These are phyloP conservation scores for Eristalis intricaria DNA, from an alignment of 2,888 invertebrate species.

Conservation along the genomic window DNA sequence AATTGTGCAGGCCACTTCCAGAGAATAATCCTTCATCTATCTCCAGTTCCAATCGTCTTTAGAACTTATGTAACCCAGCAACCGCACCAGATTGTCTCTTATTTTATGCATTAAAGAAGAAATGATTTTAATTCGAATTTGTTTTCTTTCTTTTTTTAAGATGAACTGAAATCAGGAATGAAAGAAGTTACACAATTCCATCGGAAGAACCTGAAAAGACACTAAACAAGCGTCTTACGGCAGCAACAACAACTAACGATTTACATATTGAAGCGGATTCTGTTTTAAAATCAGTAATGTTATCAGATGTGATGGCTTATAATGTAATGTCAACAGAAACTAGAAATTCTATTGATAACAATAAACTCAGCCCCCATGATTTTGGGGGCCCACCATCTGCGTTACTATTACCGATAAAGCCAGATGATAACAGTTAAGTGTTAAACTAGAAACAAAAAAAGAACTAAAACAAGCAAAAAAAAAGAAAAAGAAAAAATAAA, in stretches of 20 bases:
- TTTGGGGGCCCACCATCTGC: constrained; percentile 80
- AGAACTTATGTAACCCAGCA: too few relatives aligned
- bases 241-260: background rate
- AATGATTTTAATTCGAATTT: background rate
- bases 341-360: constrained; percentile 73
- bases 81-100: too few relatives aligned
- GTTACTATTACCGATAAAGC: constrained; percentile 69
- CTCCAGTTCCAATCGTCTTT: too few relatives aligned
- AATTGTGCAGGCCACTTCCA: too few relatives aligned
- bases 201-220: constrained; percentile 39
- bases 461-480: constrained; percentile 2
- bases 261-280: constrained; percentile 23
- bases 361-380: constrained; percentile 80
- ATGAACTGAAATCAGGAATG: constrained; percentile 54
- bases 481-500: too few relatives aligned
- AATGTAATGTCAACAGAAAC: constrained; percentile 79
- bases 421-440: constrained; percentile 76
- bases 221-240: constrained; percentile 6
- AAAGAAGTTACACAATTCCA: constrained; percentile 16
- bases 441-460: constrained; percentile 29
- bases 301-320: constrained; percentile 81
- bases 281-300: constrained; percentile 77
- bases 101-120: background rate
- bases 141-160: constrained; percentile 53
- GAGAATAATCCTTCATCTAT: too few relatives aligned